Conservation (phyloP, 2,888 invertebrate genomes). For the Drosophila maculinotata region DNA sequence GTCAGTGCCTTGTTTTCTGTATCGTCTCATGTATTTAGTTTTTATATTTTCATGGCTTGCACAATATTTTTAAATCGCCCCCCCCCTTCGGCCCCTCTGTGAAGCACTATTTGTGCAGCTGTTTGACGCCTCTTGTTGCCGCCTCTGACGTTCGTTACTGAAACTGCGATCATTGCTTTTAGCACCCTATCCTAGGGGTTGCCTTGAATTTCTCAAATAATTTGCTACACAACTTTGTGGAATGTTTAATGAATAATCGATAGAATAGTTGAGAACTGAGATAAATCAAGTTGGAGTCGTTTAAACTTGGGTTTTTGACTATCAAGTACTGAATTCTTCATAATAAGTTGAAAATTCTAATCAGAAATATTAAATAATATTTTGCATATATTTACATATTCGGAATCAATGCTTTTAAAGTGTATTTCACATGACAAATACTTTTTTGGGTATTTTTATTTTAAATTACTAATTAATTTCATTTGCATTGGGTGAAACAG, state of each 20-base stretch:
- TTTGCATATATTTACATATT: too few species aligned
- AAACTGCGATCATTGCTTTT: slow-evolving; percentile 1
- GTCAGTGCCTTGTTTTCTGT: slow-evolving; percentile 5
- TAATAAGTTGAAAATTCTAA: too few species aligned
- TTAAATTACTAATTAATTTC: slow-evolving; percentile 14
- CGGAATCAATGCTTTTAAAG: background rate
- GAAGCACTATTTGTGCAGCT: slow-evolving; percentile 41
- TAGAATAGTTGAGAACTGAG: background rate
- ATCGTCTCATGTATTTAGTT: slow-evolving; percentile 1
- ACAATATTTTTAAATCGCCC: slow-evolving; percentile 1
- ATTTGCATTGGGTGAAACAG: background rate
- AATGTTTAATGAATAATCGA: background rate
- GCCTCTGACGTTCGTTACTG: background rate
- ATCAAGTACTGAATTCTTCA: too few species aligned
- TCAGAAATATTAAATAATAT: too few species aligned
- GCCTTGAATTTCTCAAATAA: background rate
- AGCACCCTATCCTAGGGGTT: background rate
- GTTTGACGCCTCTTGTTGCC: slow-evolving; percentile 10
- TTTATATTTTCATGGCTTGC: slow-evolving; percentile 6
- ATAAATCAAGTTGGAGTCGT: background rate
- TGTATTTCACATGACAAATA: background rate
- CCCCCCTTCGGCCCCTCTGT: too few species aligned
- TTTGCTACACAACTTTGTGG: background rate
- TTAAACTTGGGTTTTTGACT: too few species aligned
- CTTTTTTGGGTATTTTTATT: slow-evolving; percentile 10